Percentiles rank a stretch among this genome's conserved stretches.
phyloP scores from a whole-genome alignment of 2,888 invertebrate genomes.

The Monoplex corrugatus region DNA sequence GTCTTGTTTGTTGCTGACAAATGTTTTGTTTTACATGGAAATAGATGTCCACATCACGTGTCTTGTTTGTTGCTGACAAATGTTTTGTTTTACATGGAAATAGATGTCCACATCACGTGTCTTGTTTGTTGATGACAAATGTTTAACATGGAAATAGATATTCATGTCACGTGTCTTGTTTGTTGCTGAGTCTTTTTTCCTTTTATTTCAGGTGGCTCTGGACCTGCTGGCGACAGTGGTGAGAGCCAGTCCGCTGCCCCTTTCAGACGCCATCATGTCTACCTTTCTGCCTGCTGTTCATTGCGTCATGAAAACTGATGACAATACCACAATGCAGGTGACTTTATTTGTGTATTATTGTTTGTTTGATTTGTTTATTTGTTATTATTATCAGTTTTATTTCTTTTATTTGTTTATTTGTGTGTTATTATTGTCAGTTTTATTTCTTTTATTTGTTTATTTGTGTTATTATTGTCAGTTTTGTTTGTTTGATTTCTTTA shows the following conservation, averaged over 20 bases:
- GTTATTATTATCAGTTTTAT: background rate
- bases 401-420: background rate
- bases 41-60: no score
- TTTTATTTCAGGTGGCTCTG: conserved; percentile 83
- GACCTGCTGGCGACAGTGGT: conserved; percentile 87
- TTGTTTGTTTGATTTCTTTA: no score
- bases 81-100: no score
- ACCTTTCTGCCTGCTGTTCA: conserved; percentile 87
- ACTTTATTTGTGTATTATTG: background rate
- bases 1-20: no score
- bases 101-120: no score
- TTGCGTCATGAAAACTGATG: conserved; percentile 86
- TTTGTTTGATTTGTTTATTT: background rate
- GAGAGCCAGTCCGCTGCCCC: conserved; percentile 85
- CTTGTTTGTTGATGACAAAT: no score
- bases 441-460: background rate
- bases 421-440: background rate
- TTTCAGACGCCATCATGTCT: conserved; percentile 85
- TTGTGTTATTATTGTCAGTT: no score
- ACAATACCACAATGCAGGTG: conserved; percentile 86
- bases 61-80: no score
- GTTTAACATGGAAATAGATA: no score
- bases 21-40: no score
- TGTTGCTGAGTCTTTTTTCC: no score
- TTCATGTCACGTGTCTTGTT: no score